Conservation (phyloP, 2,888 invertebrate species). For the Dendrolimus houi region DNA sequence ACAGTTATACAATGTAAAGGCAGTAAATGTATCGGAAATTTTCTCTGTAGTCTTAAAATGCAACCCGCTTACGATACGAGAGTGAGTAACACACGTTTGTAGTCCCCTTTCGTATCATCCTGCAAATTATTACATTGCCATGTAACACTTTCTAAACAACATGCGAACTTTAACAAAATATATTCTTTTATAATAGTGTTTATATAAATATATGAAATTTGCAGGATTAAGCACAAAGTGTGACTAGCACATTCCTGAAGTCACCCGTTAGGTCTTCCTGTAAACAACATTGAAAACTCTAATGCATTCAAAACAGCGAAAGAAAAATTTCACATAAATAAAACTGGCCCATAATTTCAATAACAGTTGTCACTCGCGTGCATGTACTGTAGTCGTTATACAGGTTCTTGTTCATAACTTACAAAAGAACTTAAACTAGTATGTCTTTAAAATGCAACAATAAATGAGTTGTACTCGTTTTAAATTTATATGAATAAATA, state of each 20-base stretch:
- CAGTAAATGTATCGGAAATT: conserved; percentile 52
- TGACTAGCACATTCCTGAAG: conserved; percentile 80
- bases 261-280: conserved; percentile 83
- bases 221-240: conserved; percentile 72
- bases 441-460: conserved; percentile 50
- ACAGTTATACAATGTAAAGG: conserved; percentile 66
- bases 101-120: conserved; percentile 84
- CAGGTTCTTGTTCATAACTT: background rate
- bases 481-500: conserved; percentile 19
- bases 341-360: conserved; percentile 67
- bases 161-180: conserved; percentile 44
- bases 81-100: conserved; percentile 80
- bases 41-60: conserved; percentile 43
- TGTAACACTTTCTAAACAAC: conserved; percentile 35
- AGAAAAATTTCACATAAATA: conserved; percentile 18
- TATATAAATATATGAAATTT: conserved; percentile 34
- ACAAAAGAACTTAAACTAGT: conserved; percentile 25
- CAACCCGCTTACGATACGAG: conserved; percentile 54
- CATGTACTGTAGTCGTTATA: conserved; percentile 27
- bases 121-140: conserved; percentile 72
- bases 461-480: conserved; percentile 23
- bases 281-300: conserved; percentile 60
- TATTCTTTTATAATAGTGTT: conserved; percentile 32
- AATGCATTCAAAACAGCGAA: conserved; percentile 42
- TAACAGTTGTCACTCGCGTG: conserved; percentile 34